These are phyloP conservation scores for Penaeus chinensis DNA, from an alignment of 1,140 invertebrate genomes.

Conservation along the genomic window DNA sequence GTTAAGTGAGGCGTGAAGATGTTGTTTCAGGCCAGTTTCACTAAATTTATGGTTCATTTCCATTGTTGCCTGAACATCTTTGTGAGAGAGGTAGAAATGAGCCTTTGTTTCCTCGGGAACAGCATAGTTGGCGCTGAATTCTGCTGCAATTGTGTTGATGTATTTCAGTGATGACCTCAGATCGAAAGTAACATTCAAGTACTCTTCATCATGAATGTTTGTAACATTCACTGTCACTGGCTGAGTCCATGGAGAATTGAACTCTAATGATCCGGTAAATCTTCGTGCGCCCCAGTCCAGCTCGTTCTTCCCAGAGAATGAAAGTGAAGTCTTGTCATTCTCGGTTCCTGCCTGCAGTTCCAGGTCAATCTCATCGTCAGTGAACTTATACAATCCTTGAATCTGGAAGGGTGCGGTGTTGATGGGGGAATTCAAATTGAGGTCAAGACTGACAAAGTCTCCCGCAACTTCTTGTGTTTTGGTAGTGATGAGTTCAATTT, in stretches of 20 bases:
- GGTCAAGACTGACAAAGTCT: not conserved
- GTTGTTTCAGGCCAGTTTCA: not conserved
- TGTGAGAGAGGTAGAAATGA: slow-evolving; percentile 33
- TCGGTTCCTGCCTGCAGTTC: slow-evolving; percentile 10
- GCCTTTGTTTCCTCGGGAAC: slow-evolving; percentile 6
- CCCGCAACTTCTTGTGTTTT: not conserved
- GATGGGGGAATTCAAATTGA: slow-evolving; percentile 23
- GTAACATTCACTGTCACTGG: slow-evolving; percentile 27
- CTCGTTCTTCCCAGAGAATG: slow-evolving; percentile 15
- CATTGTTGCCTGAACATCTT: slow-evolving; percentile 22
- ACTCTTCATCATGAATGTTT: not conserved
- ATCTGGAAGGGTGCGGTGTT: slow-evolving; percentile 22
- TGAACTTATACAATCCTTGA: not conserved
- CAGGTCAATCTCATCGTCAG: slow-evolving; percentile 1
- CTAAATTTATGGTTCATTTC: slow-evolving; percentile 28
- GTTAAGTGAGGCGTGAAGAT: slow-evolving; percentile 36
- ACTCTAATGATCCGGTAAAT: slow-evolving; percentile 7
- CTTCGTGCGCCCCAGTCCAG: too few species aligned
- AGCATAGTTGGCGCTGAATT: slow-evolving; percentile 21
- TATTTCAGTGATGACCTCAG: slow-evolving; percentile 16
- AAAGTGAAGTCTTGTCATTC: not conserved
- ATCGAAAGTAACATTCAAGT: slow-evolving; percentile 36
- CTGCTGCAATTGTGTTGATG: slow-evolving; percentile 25
- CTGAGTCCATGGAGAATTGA: slow-evolving; percentile 36
- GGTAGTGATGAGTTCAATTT: slow-evolving; percentile 5